Base-by-base conservation (phyloP, 1,140 invertebrate species). In the Caenorhabditis latens region DNA sequence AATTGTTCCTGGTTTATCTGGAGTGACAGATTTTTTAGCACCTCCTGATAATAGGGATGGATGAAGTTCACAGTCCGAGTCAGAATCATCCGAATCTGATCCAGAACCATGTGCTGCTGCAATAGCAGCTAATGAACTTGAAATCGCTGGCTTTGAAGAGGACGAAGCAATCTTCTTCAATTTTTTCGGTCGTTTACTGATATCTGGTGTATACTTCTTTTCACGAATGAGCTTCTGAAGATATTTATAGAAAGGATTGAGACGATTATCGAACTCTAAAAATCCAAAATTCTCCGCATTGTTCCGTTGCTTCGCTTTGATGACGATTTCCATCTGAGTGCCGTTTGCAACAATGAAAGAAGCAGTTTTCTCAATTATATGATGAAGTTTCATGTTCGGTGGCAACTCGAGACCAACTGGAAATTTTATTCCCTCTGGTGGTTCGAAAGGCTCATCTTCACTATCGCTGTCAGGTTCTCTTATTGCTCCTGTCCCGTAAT, bases 351-450 rank as follows among this genome's bases (percentile, higher is more conserved):
- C 95, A 88, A 99, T 96, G 94, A 99, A 99, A 79, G 95, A 94
- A 0, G 98, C 97, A 0, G 98, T 99, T 93, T 97, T 98, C 92
- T 98, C 96, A 91, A 99, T 98, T 83, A 98, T 96, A 6, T 96
- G 95, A 93, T 98, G 96, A 89, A 96, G 94, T 92, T 98, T 99
- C 90, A 96, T 95, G 8, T 95, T 96, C 89, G 95, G 95, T n/a
- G 98, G 98, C 96, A 98, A 42, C 19, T 84, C 95, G 21, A 92
- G 86, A 53, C 90, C 90, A 21, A 91, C 83, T 24, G 91, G 91
- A 32, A 92, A 75, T 84, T 92, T 92, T 32, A 92, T 84, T 16
- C 88, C 88, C 24, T 71, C 71, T 3, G 93, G 90, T 24, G 90
- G 87, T 53, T 90, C 87, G 91, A 93, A 94, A 19, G 90, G 90